A percentile compares a stretch with the other conserved stretches of the same genome.
phyloP scores from a whole-genome alignment of 2,888 invertebrate genomes.

The Glomeris marginata region DNA sequence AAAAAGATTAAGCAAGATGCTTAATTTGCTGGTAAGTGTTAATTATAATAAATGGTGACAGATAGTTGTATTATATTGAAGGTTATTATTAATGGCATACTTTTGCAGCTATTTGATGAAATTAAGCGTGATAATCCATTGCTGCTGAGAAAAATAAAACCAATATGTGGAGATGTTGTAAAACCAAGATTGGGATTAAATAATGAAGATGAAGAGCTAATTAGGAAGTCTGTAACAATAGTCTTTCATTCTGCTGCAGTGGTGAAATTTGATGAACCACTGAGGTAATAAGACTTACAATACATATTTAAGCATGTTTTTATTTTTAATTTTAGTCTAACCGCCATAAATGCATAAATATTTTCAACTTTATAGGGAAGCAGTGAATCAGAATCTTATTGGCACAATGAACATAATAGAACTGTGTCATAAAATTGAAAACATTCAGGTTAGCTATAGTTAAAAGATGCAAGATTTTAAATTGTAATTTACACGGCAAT shows the following conservation, averaged over 20 bases:
- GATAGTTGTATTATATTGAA: no score
- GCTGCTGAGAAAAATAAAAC: constrained; percentile 24
- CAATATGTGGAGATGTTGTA: constrained; percentile 33
- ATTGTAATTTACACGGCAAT: constrained; percentile 8
- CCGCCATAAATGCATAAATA: constrained; percentile 17
- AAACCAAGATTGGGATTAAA: constrained; percentile 32
- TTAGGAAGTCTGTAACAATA: constrained; percentile 30
- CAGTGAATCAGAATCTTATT: constrained; percentile 29
- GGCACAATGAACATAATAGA: constrained; percentile 28
- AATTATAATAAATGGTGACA: no score
- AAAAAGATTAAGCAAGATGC: no score
- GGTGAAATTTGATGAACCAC: constrained; percentile 37
- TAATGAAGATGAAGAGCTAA: constrained; percentile 24
- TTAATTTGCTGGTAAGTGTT: no score
- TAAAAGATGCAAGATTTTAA: no score
- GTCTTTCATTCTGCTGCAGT: constrained; percentile 41
- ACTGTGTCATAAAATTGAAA: constrained; percentile 25
- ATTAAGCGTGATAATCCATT: constrained; percentile 18
- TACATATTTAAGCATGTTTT: constrained; percentile 20
- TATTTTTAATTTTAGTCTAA: no score
- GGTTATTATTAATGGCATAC: no score
- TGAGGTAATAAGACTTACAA: constrained; percentile 25
- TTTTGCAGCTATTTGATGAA: constrained; percentile 14
- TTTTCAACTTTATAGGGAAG: constrained; percentile 21
- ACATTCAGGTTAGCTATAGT: constrained; percentile 29